Conservation (phyloP, 2,888 invertebrate species). For the Carpatolechia fugitivella region DNA sequence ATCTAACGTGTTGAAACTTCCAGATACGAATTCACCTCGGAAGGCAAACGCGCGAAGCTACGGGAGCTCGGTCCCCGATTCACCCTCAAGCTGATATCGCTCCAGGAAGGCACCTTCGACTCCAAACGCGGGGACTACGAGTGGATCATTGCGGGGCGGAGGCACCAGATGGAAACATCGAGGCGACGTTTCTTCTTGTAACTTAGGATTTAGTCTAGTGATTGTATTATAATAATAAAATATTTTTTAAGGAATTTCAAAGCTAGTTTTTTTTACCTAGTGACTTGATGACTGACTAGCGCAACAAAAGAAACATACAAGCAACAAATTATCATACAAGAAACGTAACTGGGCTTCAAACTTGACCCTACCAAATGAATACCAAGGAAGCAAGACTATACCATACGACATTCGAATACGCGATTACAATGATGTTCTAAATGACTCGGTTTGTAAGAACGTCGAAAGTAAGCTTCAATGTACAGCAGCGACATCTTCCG, state of each 20-base stretch:
- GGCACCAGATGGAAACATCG: slow-evolving; percentile 96
- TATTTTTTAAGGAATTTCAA: slow-evolving; percentile 4
- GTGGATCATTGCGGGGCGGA: slow-evolving; percentile 94
- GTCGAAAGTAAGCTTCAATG: no score
- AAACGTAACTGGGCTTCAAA: no score
- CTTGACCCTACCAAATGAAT: no score
- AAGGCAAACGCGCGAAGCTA: slow-evolving; percentile 85
- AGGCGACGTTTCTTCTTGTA: slow-evolving; percentile 95
- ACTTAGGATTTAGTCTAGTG: slow-evolving; percentile 8
- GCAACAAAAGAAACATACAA: no score
- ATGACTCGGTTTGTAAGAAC: no score
- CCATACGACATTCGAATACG: no score
- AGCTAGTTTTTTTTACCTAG: neutral
- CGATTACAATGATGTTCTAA: no score
- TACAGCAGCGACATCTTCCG: no score
- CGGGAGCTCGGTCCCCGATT: slow-evolving; percentile 98
- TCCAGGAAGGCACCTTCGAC: slow-evolving; percentile 98
- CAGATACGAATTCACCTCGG: slow-evolving; percentile 93
- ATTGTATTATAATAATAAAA: slow-evolving; percentile 7
- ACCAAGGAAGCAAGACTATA: no score
- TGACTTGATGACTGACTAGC: no score
- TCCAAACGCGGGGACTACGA: slow-evolving; percentile 98
- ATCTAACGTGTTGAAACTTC: neutral
- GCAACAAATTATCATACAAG: no score
- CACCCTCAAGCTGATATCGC: slow-evolving; percentile 92